Conservation (phyloP, 2,888 invertebrate genomes). For the Cephus runcator region DNA sequence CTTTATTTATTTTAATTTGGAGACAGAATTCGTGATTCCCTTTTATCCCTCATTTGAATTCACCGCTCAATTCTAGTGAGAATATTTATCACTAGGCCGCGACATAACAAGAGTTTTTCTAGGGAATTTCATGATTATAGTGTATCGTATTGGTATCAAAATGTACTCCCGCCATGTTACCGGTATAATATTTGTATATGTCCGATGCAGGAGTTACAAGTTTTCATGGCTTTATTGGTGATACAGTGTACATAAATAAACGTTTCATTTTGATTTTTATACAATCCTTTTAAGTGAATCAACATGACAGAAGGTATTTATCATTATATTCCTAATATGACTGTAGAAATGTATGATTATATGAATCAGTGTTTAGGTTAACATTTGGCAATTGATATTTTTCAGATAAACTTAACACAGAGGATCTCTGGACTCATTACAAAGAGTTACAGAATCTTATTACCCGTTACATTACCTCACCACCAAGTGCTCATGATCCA, state of each 20-base stretch:
- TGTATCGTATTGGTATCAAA: background rate
- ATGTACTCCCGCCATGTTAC: background rate
- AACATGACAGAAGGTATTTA: background rate
- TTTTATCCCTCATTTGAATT: no score
- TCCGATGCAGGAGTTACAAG: background rate
- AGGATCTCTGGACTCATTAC: conserved; percentile 88
- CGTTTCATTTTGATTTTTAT: background rate
- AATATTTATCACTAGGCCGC: no score
- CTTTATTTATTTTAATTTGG: no score
- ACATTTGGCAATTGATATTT: conserved; percentile 4
- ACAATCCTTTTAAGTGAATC: background rate
- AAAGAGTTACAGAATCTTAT: conserved; percentile 80
- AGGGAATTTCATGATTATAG: no score
- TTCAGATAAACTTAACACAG: conserved; percentile 66
- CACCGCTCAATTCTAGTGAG: no score
- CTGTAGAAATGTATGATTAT: background rate
- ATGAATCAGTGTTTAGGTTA: background rate
- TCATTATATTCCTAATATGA: background rate
- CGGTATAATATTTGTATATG: background rate
- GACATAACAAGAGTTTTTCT: no score
- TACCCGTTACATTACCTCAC: conserved; percentile 73
- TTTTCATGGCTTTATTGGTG: background rate
- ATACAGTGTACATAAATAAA: background rate
- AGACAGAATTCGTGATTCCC: no score
- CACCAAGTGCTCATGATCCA: conserved; percentile 70